These are phyloP conservation scores for Enteromius afrohamiltoni DNA, from an alignment of 2,797 vertebrate species.

Conservation along the genomic window DNA sequence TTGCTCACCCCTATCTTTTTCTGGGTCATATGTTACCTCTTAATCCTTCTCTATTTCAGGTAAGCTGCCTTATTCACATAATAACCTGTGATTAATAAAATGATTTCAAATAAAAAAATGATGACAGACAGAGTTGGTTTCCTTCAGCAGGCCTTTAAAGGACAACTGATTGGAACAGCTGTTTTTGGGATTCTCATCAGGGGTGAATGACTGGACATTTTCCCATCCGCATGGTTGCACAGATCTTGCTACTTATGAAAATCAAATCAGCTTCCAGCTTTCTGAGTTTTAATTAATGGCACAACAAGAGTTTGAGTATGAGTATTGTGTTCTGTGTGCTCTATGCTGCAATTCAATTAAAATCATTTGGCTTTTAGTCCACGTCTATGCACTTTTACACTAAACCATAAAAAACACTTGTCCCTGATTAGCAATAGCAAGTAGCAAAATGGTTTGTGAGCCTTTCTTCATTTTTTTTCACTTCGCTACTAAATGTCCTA, in stretches of 20 bases:
- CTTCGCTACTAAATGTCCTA: not conserved
- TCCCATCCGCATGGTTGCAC: not conserved
- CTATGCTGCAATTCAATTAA: not conserved
- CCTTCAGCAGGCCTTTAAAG: not conserved
- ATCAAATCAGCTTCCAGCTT: not conserved
- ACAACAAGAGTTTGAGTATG: not conserved
- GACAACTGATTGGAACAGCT: not conserved
- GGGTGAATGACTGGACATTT: not conserved
- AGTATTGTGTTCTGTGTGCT: not conserved
- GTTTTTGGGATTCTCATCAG: not conserved
- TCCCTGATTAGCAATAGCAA: not conserved
- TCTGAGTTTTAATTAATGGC: not conserved
- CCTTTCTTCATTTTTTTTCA: not conserved
- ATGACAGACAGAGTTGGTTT: not conserved
- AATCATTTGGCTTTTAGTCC: not conserved
- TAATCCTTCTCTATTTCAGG: constrained; percentile 1
- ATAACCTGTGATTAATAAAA: not conserved
- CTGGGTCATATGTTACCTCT: not conserved
- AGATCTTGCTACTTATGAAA: not conserved
- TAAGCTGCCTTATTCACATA: not conserved
- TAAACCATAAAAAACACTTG: not conserved
- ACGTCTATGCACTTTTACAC: not conserved
- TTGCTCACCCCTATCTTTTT: not conserved
- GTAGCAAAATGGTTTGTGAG: not conserved
- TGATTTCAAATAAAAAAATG: not conserved